Evolutionary conservation across 2,888 invertebrate species (phyloP), one percentile per base, ranked within the genome.

Genomic region (Cataglyphis cursor): DNA sequence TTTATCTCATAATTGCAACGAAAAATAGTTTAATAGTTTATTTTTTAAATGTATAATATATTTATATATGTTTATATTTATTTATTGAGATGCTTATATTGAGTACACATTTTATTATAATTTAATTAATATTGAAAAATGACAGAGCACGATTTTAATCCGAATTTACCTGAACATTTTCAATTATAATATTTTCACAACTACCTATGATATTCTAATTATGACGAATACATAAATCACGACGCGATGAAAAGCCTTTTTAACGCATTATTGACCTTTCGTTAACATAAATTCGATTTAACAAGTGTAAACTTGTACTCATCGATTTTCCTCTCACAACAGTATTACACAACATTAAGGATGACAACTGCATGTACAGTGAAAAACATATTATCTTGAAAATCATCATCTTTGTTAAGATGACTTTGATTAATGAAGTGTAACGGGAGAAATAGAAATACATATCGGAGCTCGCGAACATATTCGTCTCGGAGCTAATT

Each of bases 341-440:
- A 15, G n/a, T 9, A 31, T 51, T 51, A 28, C 51, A 21, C 57
- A 6, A 48, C 21, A 15, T 61, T 62, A 35, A 41, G 44, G 38
- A 74, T 51, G 74, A 84, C 81, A 62, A 80, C 31, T 59, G 70
- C 21, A 57, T 28, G 54, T n/a, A 66, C 44, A 18, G 21, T 18
- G 35, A 59, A 35, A 35, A 44, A 59, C 31, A 18, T 59, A 78
- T 68, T 68, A 78, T 80, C 78, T 35, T 35, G 70, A 61, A 80
- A 68, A 80, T 70, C 59, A 48, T 80, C 59, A 61, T 70, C 59
- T 70, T 61, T 70, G 62, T 70, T 48, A 76, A 76, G n/a, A 54
- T 35, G 81, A 85, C 72, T 65, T 62, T 81, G 84, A 85, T 85
- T 85, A 83, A 85, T 85, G 57, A 70, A 31, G 54, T 57, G 28